Percentiles rank a stretch among this genome's conserved stretches.
phyloP scores from a whole-genome alignment of 2,113 vertebrate genomes.

The Coryphaenoides rupestris region DNA sequence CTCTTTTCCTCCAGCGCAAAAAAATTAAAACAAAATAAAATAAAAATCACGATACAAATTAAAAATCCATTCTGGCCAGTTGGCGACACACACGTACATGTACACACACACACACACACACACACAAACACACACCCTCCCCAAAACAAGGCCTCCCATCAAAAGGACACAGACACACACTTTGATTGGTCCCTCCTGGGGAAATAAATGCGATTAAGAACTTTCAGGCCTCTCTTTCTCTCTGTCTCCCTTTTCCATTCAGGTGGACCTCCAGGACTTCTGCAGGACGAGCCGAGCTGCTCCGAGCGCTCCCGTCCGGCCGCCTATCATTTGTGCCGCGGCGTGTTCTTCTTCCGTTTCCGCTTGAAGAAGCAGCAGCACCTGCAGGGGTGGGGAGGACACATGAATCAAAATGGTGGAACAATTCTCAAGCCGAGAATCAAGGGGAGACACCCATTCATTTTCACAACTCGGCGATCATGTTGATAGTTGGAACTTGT shows the following conservation, averaged over 20 bases:
- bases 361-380: slow-evolving; percentile 99
- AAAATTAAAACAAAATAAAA: too few species aligned
- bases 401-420: slow-evolving; percentile 6
- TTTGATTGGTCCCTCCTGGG: slow-evolving; percentile 35
- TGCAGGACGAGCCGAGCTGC: slow-evolving; percentile 46
- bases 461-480: too few species aligned
- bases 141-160: slow-evolving; percentile 33
- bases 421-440: too few species aligned
- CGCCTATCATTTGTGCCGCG: slow-evolving; percentile 90
- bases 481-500: too few species aligned
- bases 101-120: slow-evolving; percentile 29
- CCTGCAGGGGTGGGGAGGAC: slow-evolving; percentile 73
- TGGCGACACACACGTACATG: slow-evolving; percentile 47
- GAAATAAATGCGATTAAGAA: slow-evolving; percentile 40
- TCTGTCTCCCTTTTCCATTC: slow-evolving; percentile 36
- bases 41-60: slow-evolving; percentile 31
- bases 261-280: slow-evolving; percentile 49
- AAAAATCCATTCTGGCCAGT: slow-evolving; percentile 27
- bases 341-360: slow-evolving; percentile 97
- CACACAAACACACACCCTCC: slow-evolving; percentile 25
- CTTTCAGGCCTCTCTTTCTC: slow-evolving; percentile 40
- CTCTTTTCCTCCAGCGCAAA: slow-evolving; percentile 37
- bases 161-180: slow-evolving; percentile 47
- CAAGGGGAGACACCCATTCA: too few species aligned
- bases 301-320: slow-evolving; percentile 27